Percentiles rank a stretch among this genome's conserved stretches.
These are phyloP conservation scores for Coreius guichenoti DNA, from an alignment of 2,797 vertebrate species.

Conservation along the genomic window DNA sequence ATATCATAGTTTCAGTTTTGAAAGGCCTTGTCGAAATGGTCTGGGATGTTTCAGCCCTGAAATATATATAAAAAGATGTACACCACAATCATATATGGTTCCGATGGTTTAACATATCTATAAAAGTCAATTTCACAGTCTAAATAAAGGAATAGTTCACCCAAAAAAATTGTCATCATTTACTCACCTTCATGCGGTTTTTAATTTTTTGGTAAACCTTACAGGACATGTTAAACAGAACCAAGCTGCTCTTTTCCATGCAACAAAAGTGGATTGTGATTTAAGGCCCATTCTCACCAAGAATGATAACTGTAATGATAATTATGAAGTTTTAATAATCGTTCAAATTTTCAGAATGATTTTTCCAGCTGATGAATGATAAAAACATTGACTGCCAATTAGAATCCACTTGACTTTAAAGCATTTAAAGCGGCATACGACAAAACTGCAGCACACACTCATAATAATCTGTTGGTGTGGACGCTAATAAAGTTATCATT, in stretches of 20 bases:
- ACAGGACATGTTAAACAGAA: not conserved
- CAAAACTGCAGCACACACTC: too few relatives aligned
- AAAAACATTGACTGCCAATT: too few relatives aligned
- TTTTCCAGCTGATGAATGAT: not conserved
- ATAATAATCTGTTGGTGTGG: too few relatives aligned
- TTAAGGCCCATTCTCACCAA: not conserved
- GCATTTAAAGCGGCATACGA: too few relatives aligned
- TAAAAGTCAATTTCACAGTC: not conserved
- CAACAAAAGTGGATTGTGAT: not conserved
- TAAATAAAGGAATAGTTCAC: not conserved
- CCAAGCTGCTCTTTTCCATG: not conserved
- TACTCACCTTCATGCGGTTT: not conserved
- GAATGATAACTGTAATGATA: not conserved
- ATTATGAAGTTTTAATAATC: not conserved
- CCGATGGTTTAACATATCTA: not conserved
- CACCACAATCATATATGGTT: not conserved
- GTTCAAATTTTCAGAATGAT: not conserved
- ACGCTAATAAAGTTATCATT: too few relatives aligned
- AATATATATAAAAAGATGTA: conserved; percentile 18
- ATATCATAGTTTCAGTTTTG: conserved; percentile 41
- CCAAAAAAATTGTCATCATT: not conserved
- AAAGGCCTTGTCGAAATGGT: conserved; percentile 14
- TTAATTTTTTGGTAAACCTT: not conserved
- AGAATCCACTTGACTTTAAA: too few relatives aligned
- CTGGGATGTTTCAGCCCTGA: not conserved